Percentiles rank a stretch among this genome's conserved stretches.
phyloP scores from a whole-genome alignment of 2,113 vertebrate species.

The Galbula dea region DNA sequence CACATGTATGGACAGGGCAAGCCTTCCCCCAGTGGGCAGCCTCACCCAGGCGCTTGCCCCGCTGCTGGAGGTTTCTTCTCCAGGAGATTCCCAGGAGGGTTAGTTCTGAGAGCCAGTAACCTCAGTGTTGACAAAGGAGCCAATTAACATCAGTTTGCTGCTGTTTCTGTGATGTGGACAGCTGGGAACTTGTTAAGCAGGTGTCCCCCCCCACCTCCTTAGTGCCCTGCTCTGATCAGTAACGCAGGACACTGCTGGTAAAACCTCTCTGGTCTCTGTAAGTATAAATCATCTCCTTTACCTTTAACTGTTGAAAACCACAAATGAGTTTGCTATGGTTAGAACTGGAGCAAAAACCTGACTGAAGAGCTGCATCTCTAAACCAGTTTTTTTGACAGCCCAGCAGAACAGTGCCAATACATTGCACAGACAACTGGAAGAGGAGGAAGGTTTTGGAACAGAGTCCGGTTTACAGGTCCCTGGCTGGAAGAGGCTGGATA shows the following conservation, averaged over 20 bases:
- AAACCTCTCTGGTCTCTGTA: constrained; percentile 14
- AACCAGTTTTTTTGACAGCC: constrained; percentile 84
- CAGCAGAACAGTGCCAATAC: constrained; percentile 80
- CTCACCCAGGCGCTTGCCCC: background rate
- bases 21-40: background rate
- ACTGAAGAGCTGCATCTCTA: constrained; percentile 81
- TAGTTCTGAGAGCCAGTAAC: constrained; percentile 5
- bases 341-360: constrained; percentile 73
- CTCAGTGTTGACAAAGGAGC: background rate
- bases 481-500: constrained; percentile 85
- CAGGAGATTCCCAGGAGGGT: background rate
- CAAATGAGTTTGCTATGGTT: constrained; percentile 47
- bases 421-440: constrained; percentile 82
- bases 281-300: constrained; percentile 46
- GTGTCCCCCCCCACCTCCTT: background rate
- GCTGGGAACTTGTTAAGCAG: constrained; percentile 4
- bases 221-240: background rate
- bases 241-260: constrained; percentile 8
- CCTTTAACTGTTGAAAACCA: constrained; percentile 27
- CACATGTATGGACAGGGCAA: background rate
- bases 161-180: constrained; percentile 23
- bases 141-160: constrained; percentile 17
- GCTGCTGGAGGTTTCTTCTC: constrained; percentile 8
- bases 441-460: constrained; percentile 85
- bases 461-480: constrained; percentile 82